Evolutionary conservation across 2,797 vertebrate species (phyloP).

Genomic region (Sebastes itinus): DNA sequence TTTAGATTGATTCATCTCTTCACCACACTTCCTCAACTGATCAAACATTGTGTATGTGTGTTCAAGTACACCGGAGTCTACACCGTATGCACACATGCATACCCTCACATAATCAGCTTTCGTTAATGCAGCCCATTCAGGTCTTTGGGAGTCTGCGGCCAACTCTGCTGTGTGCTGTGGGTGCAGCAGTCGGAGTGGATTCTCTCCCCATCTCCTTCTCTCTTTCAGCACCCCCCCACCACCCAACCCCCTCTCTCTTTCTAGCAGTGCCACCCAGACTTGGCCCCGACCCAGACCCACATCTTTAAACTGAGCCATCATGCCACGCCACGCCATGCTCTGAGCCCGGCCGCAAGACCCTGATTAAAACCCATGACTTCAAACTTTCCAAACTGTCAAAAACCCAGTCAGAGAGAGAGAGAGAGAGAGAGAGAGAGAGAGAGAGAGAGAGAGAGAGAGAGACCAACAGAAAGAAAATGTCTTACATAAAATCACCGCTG

Average conservation of each 20-base stretch:
- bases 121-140: slow-evolving; percentile 55
- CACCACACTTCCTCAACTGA: slow-evolving; percentile 57
- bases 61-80: slow-evolving; percentile 3
- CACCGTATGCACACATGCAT: slow-evolving; percentile 41
- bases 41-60: slow-evolving; percentile 41
- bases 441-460: slow-evolving; percentile 14
- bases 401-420: slow-evolving; percentile 49
- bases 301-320: slow-evolving; percentile 84
- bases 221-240: background rate
- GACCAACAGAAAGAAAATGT: slow-evolving; percentile 41
- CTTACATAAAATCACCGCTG: slow-evolving; percentile 54
- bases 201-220: slow-evolving; percentile 22
- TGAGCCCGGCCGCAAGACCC: slow-evolving; percentile 73
- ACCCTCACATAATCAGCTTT: slow-evolving; percentile 59
- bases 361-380: slow-evolving; percentile 88
- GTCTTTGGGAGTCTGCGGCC: slow-evolving; percentile 65
- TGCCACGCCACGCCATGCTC: slow-evolving; percentile 77
- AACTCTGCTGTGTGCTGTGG: slow-evolving; percentile 50
- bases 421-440: slow-evolving; percentile 3
- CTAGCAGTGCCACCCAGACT: slow-evolving; percentile 77
- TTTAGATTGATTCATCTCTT: slow-evolving; percentile 67
- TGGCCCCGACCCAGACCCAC: slow-evolving; percentile 82
- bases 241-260: slow-evolving; percentile 9
- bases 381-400: slow-evolving; percentile 86
- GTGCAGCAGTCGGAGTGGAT: slow-evolving; percentile 15